These are phyloP conservation scores for Lonchura striata DNA, from an alignment of 2,113 vertebrate genomes.

Conservation along the genomic window DNA sequence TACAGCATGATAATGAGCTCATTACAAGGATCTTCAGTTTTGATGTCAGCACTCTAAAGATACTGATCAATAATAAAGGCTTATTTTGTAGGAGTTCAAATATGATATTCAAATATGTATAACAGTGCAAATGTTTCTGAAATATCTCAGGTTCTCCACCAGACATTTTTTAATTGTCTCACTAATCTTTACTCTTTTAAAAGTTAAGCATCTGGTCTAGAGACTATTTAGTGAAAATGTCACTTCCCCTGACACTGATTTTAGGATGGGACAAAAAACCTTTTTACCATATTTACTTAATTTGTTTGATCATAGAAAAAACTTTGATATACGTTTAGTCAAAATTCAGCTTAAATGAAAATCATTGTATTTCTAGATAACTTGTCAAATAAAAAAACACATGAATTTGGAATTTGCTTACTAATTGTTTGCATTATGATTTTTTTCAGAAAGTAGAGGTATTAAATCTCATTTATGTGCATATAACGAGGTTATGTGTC, in stretches of 20 bases:
- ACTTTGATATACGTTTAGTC: not conserved
- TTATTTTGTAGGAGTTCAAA: slow-evolving; percentile 1
- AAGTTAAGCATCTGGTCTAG: not conserved
- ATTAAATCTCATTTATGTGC: not conserved
- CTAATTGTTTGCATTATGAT: not conserved
- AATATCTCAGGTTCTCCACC: not conserved
- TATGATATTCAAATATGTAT: not conserved
- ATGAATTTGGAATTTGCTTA: not conserved
- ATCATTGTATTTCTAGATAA: not conserved
- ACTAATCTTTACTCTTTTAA: not conserved
- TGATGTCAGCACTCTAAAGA: slow-evolving; percentile 3
- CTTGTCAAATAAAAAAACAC: not conserved
- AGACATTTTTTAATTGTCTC: not conserved
- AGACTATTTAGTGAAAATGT: not conserved
- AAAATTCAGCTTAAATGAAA: not conserved
- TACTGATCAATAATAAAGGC: slow-evolving; percentile 17
- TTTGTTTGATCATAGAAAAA: not conserved
- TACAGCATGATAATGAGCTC: slow-evolving; percentile 2
- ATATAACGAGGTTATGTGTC: not conserved
- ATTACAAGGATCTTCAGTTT: slow-evolving; percentile 35
- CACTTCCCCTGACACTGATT: not conserved
- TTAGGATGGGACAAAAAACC: not conserved
- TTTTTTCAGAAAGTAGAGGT: not conserved
- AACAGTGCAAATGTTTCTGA: not conserved
- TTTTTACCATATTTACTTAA: not conserved